Evolutionary conservation across 2,888 invertebrate genomes (phyloP), one percentile per base, ranked within the genome.

Genomic region (Ditylenchus weischeri): DNA sequence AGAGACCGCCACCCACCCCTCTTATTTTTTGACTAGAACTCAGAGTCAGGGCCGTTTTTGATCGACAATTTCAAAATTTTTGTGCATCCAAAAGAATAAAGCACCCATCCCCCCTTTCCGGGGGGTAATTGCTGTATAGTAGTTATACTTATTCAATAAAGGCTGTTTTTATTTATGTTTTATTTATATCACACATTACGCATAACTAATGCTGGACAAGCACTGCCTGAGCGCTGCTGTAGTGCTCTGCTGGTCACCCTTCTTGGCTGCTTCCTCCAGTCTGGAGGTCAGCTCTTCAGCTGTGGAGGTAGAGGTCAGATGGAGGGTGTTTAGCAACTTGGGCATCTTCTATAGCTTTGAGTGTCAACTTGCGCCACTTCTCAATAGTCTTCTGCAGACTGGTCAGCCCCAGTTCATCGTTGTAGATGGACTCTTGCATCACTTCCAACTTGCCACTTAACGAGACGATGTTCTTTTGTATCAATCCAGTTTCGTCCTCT

Each of bases 331-430:
- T 6, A 64, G 68, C 11, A 69, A 35, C 15, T 48, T 47, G 18
- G n/a, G 54, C 38, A 18, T 63, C 48, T n/a, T 69, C 35, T 29
- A 69, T 50, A n/a, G 57, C 69, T 11, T 64, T 50, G 29, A 62
- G 36, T 11, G 62, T 43, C 5, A 48, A 13, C n/a, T n/a, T n/a
- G 43, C 57, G 43, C 67, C 67, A 67, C n/a, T 49, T 50, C 48
- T 57, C 29, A 13, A 64, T 2, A 8, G 57, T 57, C n/a, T 57
- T 23, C 6, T 57, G 6, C 35, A 29, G 13, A 54, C n/a, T 6
- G 38, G 29, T 65, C 15, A 18, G 13, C 43, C 43, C 43, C 8
- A 43, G 23, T 29, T 54, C 54, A n/a, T 54, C 54, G n/a, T 54
- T 54, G n/a, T 54, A 54, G n/a, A 54, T 11, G 15, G 54, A 54